Evolutionary conservation across 2,888 invertebrate species (phyloP), one percentile per base, ranked within the genome.

Genomic region (Pachymerium ferrugineum): DNA sequence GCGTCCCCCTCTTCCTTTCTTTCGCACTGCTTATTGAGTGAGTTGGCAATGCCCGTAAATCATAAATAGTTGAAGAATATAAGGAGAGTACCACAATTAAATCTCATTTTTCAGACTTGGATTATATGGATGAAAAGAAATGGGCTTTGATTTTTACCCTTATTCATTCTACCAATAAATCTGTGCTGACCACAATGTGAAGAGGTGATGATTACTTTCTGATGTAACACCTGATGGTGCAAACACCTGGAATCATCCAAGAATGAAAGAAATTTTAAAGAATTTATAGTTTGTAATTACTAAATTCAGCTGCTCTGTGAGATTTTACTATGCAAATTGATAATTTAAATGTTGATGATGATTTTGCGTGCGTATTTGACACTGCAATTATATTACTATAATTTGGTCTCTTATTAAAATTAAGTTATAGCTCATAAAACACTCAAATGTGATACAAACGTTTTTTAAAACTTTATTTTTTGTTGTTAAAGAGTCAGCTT

Each of bases 61-160:
- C 47, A 47, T 47, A 47, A 47, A 47, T 47, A 47, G 47, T 47
- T 16, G 47, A 47, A 47, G 47, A 47, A 47, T 47, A 47, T 47
- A 47, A 47, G 22, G 22, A 47, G 47, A 22, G 47, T 22, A 47
- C 47, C 47, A 47, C 47, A 47, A 47, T 47, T 47, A 47, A 47
- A 47, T 47, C 47, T 47, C 47, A 47, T 47, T 47, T 47, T 47
- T 47, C 47, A 47, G 47, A 47, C 47, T 47, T 47, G 47, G 47
- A 47, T 47, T 47, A 47, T 47, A 19, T 47, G 47, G 47, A 47
- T 47, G 47, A 47, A 47, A 38, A 47, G 47, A 47, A 47, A 19
- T 16, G 19, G n/a, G 47, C 47, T 47, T 47, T 1, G 47, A 47
- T 47, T 47, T 22, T 47, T 16, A 47, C 47, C n/a, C 47, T 47